Conservation (phyloP, 2,113 vertebrate genomes). For the Pedetes capensis region DNA sequence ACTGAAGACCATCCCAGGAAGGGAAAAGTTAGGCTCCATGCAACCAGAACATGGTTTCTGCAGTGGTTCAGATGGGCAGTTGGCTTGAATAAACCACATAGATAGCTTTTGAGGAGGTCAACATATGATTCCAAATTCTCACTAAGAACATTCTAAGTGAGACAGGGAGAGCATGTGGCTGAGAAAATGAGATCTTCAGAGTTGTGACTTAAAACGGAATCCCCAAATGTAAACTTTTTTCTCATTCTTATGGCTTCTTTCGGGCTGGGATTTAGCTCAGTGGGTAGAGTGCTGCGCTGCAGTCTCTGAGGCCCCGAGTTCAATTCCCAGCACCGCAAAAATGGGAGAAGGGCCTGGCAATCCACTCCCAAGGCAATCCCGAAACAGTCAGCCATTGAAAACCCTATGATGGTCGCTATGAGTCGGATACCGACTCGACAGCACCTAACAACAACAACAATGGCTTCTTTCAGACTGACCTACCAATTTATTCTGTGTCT, state of each 20-base stretch:
- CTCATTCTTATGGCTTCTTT: background rate
- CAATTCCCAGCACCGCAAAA: too few species aligned
- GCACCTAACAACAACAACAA: too few species aligned
- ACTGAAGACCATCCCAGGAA: background rate
- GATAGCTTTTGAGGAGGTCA: background rate
- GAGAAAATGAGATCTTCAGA: background rate
- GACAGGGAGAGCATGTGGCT: background rate
- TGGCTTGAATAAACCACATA: background rate
- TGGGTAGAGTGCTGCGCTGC: too few species aligned
- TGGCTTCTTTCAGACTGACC: background rate
- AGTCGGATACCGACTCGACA: too few species aligned
- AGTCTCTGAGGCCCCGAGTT: too few species aligned
- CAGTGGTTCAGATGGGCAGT: background rate
- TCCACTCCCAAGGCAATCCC: too few species aligned
- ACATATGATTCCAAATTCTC: background rate
- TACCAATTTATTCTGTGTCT: background rate
- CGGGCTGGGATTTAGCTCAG: too few species aligned
- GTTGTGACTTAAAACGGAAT: background rate
- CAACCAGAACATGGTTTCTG: background rate
- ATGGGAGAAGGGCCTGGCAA: too few species aligned
- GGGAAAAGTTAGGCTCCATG: background rate
- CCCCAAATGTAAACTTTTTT: background rate
- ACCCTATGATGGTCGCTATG: too few species aligned
- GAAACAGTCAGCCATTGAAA: too few species aligned
- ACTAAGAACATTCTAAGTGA: background rate